phyloP scores from a whole-genome alignment of 2,888 invertebrate genomes.

The Latrodectus elegans region DNA sequence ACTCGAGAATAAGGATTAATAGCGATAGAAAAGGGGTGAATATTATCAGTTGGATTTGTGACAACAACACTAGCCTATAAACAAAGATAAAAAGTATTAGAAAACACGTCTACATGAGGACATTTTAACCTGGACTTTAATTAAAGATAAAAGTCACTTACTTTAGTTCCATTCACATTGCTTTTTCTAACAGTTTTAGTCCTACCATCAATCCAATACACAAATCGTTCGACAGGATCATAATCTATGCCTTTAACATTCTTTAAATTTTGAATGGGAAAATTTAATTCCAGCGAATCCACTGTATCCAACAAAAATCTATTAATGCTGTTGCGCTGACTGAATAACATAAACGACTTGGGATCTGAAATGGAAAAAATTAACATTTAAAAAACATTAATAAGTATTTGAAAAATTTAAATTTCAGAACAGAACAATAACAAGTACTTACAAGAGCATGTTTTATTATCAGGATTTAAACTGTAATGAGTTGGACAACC shows the following conservation, averaged over 20 bases:
- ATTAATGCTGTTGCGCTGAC: slow-evolving; percentile 87
- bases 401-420: neutral
- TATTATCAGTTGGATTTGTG: slow-evolving; percentile 71
- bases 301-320: slow-evolving; percentile 84
- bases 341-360: slow-evolving; percentile 88
- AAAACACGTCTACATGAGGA: neutral
- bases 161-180: slow-evolving; percentile 79
- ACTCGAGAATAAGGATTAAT: slow-evolving; percentile 88
- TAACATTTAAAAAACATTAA: neutral
- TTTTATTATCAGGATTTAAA: slow-evolving; percentile 82
- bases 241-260: slow-evolving; percentile 89
- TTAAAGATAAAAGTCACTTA: neutral
- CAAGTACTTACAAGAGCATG: slow-evolving; percentile 81
- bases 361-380: slow-evolving; percentile 80
- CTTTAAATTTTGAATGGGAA: slow-evolving; percentile 86
- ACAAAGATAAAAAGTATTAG: slow-evolving; percentile 2
- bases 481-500: slow-evolving; percentile 90
- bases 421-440: neutral
- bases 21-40: slow-evolving; percentile 87
- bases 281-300: slow-evolving; percentile 87
- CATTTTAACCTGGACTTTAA: no score
- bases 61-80: slow-evolving; percentile 65
- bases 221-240: slow-evolving; percentile 84
- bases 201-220: slow-evolving; percentile 89
- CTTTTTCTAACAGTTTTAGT: slow-evolving; percentile 84